Base-by-base conservation (phyloP, 2,888 invertebrate genomes). In the Noctua pronuba region DNA sequence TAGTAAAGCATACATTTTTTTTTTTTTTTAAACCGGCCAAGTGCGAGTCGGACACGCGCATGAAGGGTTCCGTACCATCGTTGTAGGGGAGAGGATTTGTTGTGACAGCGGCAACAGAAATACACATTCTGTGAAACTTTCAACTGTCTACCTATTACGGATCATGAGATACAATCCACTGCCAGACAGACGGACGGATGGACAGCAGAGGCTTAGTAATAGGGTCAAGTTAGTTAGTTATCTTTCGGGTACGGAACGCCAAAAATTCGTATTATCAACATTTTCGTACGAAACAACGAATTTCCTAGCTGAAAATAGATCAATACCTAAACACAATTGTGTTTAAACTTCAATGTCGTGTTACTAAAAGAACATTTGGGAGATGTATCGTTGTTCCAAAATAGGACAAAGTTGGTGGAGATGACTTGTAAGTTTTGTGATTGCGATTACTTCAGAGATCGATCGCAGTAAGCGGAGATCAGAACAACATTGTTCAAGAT, bases 401-500 rank as follows among this genome's bases (percentile, higher is more conserved):
- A 86, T 77, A 52, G 62, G 52, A 52, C 80, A 75, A 66, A 77
- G 60, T 77, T 76, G 44, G 35, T 70, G 67, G 44, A 72, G 84
- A 86, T 86, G 87, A 82, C 79, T 86, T 65, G 82, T 73, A 73
- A 87, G 87, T 81, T 86, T 77, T 75, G 71, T 88, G 76, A 84
- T 86, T 77, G 82, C 82, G 84, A 86, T 86, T 86, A 86, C 77
- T 76, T 88, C 68, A 44, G 73, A 79, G 69, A 86, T 88, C 82
- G 82, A 87, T 88, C 78, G 70, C 35, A 80, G 84, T 74, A 68
- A 86, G 72, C 79, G 75, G 71, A 84, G 83, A 75, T 86, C 21
- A 21, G 72, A 80, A 80, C 80, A 82, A 85, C 49, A 75, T 71
- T 82, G 85, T 87, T 79, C 75, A 70, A 78, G 78, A 84, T 77